Percentiles rank a stretch among this genome's conserved stretches.
Evolutionary conservation across 1,140 invertebrate genomes (phyloP).

Genomic region (Limonius californicus): DNA sequence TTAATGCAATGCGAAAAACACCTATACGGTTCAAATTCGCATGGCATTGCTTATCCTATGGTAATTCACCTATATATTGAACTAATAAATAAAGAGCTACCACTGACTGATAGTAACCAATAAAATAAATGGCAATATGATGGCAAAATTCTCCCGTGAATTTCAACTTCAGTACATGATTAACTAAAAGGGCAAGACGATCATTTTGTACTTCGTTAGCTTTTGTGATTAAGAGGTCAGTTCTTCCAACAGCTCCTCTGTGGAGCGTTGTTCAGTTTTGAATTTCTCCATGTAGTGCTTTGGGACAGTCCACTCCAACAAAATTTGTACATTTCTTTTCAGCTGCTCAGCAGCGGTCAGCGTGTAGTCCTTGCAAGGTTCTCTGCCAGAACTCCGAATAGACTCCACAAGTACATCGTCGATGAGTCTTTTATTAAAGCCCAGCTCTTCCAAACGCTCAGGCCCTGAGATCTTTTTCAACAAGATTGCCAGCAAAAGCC

Average conservation of each 20-base stretch:
- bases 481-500: conserved; percentile 71
- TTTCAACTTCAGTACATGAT: too few species aligned
- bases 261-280: conserved; percentile 64
- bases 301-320: conserved; percentile 78
- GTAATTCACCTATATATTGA: background rate
- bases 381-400: conserved; percentile 66
- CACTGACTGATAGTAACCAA: background rate
- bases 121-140: background rate
- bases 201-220: background rate
- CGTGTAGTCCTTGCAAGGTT: conserved; percentile 54
- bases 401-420: conserved; percentile 78
- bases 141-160: too few species aligned
- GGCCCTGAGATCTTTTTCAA: conserved; percentile 78
- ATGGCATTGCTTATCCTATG: background rate
- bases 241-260: conserved; percentile 73
- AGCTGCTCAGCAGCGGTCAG: conserved; percentile 59
- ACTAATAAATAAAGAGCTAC: background rate
- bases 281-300: conserved; percentile 73
- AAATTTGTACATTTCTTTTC: conserved; percentile 67
- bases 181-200: background rate
- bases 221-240: conserved; percentile 53
- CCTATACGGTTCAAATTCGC: too few species aligned
- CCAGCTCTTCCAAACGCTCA: conserved; percentile 67
- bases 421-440: conserved; percentile 76
- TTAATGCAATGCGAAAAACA: too few species aligned